phyloP scores from a whole-genome alignment of 2,797 vertebrate species.

The Pantherophis vulpinus region DNA sequence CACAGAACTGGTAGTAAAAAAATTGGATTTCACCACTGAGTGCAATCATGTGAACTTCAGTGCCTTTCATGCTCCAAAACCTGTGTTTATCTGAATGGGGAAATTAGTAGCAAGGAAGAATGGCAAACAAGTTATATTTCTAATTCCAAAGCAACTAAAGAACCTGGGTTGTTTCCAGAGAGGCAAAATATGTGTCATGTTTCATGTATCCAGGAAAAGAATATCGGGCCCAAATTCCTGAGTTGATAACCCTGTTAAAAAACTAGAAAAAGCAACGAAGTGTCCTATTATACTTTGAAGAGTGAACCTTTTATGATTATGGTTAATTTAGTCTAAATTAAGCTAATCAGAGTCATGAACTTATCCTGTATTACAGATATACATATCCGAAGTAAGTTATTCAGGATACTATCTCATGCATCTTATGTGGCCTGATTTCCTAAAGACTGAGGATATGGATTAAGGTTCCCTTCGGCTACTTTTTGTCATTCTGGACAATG shows the following conservation, averaged over 20 bases:
- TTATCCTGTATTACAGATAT: not conserved
- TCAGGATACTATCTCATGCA: not conserved
- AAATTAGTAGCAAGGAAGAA: no score
- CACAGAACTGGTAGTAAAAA: no score
- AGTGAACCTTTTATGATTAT: not conserved
- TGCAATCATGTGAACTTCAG: no score
- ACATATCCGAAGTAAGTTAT: not conserved
- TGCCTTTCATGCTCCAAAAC: no score
- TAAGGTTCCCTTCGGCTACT: not conserved
- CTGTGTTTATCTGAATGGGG: no score
- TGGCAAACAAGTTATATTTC: no score
- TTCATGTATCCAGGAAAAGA: no score
- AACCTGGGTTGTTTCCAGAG: no score
- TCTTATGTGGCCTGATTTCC: not conserved
- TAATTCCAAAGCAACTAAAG: no score
- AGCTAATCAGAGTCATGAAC: not conserved
- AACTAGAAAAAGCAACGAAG: not conserved
- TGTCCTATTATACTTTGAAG: not conserved
- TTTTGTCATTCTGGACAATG: not conserved
- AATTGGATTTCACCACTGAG: no score
- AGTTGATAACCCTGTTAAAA: not conserved
- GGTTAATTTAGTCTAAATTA: not conserved
- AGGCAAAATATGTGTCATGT: no score
- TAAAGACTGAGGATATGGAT: not conserved
- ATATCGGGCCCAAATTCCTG: no score